Base-by-base conservation (phyloP, 2,113 vertebrate genomes). In the Potamarius usumacintae region DNA sequence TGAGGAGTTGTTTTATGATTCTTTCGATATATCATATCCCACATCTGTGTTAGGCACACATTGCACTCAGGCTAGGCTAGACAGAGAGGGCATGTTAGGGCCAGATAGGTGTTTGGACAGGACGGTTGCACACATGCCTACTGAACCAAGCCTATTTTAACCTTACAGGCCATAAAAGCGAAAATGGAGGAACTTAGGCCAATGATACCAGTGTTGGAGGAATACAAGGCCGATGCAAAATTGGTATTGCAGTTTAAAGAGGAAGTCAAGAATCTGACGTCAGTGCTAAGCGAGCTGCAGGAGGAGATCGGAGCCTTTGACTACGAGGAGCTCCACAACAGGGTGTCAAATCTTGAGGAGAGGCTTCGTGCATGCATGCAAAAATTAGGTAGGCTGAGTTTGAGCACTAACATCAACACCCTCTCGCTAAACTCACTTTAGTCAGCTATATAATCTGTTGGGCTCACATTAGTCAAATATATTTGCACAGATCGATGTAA, bases 161-260 rank as follows among this genome's bases (percentile, higher is more conserved):
- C 96, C 96, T 97, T 96, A 95, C 96, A 99, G 98, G 97, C 97
- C 82, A 98, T 99, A 94, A 99, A 98, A 96, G 95, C 96, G 93
- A 99, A 98, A 96, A 99, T 99, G 98, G 97, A 98, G 93, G 97
- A 98, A 94, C 94, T 99, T 92, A 97, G 97, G 94, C 97, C 98
- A 93, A 96, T 99, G 93, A 99, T 99, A 91, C 97, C 97, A 89
- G 97, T 98, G 93, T 96, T 99, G 96, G 98, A 99, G 94, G 95
- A 98, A 93, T 99, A 99, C 96, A 99, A 98, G 94, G 97, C 98
- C 87, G 98, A 99, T 94, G 97, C 97, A 88, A 97, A 97, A 95
- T 97, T 99, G 96, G 97, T 99, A 90, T 95, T 96, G 94, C 97
- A 97, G 94, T 99, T 99, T 96, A 99, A 98, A 92, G 97, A 98